These are phyloP conservation scores for Sarcophaga peregrina DNA, from an alignment of 1,140 invertebrate species.

Conservation along the genomic window DNA sequence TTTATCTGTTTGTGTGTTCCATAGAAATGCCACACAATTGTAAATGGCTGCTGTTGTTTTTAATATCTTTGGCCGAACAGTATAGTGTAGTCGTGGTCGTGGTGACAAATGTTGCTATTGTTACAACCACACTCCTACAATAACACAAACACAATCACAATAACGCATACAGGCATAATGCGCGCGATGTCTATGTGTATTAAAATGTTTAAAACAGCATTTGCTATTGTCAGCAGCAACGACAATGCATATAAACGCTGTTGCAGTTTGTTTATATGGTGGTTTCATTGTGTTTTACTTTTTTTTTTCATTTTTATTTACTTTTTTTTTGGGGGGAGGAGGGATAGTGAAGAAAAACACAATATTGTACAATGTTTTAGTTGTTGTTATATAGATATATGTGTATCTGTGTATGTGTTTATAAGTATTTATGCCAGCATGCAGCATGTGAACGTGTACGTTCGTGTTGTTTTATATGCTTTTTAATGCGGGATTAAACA, in stretches of 20 bases:
- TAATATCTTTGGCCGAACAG: not conserved
- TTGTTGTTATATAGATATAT: not conserved
- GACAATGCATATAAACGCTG: not conserved
- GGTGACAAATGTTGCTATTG: not conserved
- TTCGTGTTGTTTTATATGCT: not conserved
- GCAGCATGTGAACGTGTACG: not conserved
- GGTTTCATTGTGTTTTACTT: not conserved
- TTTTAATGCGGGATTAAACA: constrained; percentile 10
- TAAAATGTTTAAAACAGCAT: constrained; percentile 10
- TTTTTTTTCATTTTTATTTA: too few species aligned
- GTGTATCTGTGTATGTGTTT: too few species aligned
- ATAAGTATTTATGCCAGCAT: not conserved
- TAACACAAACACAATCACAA: not conserved
- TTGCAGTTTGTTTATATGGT: not conserved
- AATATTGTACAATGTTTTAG: not conserved
- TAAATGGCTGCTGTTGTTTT: too few species aligned
- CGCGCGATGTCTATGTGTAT: not conserved
- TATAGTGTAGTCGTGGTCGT: not conserved
- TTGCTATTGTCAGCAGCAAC: not conserved
- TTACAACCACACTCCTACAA: not conserved
- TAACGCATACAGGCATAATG: not conserved
- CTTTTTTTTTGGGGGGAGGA: not conserved
- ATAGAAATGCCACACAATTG: too few species aligned
- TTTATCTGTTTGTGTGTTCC: not conserved
- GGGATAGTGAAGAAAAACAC: not conserved